Conservation (phyloP, 2,888 invertebrate genomes). For the Yponomeuta evonymella region DNA sequence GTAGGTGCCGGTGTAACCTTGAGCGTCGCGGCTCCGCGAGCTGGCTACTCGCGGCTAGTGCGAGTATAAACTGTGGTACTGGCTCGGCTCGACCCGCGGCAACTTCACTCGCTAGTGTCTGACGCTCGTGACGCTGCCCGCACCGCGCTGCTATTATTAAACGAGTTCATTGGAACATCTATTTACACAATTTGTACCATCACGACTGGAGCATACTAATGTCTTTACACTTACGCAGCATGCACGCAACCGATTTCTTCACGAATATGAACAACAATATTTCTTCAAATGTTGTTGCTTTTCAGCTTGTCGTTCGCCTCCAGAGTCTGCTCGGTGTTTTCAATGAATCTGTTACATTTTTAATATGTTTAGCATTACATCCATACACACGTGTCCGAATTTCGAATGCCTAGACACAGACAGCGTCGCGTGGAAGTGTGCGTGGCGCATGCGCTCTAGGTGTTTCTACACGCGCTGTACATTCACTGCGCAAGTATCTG, state of each 20-base stretch:
- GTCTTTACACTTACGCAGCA: conserved; percentile 60
- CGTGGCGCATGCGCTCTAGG: conserved; percentile 63
- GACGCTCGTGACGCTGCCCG: conserved; percentile 38
- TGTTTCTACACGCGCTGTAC: conserved; percentile 53
- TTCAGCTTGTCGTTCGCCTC: neutral
- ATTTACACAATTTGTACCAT: conserved; percentile 73
- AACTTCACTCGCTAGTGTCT: neutral
- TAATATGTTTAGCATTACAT: conserved; percentile 21
- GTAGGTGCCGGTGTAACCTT: conserved; percentile 19
- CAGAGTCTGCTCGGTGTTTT: conserved; percentile 1
- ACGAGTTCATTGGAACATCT: conserved; percentile 76
- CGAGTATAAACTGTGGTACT: neutral
- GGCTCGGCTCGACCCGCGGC: neutral
- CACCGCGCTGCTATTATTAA: conserved; percentile 69
- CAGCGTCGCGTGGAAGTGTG: conserved; percentile 46
- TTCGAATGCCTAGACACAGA: conserved; percentile 29
- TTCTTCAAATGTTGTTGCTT: neutral
- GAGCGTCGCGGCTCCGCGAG: conserved; percentile 6
- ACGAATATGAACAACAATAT: neutral
- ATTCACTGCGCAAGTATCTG: conserved; percentile 64
- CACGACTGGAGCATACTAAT: conserved; percentile 61
- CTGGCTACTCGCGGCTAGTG: neutral
- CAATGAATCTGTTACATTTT: conserved; percentile 25
- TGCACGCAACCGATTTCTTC: conserved; percentile 27
- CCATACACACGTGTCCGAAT: conserved; percentile 35